These are phyloP conservation scores for Oreochromis niloticus DNA, from an alignment of 2,113 vertebrate genomes.

Conservation along the genomic window DNA sequence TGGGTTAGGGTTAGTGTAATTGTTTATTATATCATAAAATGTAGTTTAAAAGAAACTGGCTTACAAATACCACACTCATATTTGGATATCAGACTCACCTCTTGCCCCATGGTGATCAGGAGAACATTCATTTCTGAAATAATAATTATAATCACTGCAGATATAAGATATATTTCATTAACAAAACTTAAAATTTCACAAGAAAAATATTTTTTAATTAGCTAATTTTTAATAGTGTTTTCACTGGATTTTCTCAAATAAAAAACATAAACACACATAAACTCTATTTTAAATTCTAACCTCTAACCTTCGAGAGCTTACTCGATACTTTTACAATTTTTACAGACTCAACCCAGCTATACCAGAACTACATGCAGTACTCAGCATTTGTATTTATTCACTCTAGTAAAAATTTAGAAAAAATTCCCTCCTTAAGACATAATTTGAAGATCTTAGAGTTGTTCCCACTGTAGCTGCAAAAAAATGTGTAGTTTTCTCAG, in stretches of 20 bases:
- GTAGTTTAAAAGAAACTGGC: background rate
- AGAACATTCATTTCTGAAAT: background rate
- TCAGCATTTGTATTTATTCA: background rate
- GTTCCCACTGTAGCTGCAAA: too few relatives aligned
- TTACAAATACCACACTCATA: background rate
- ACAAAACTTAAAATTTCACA: background rate
- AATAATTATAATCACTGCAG: background rate
- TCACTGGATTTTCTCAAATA: background rate
- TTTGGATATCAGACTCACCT: background rate
- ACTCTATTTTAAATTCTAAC: background rate
- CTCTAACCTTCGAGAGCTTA: background rate
- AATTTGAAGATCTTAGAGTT: background rate
- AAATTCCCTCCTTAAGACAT: background rate
- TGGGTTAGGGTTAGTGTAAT: background rate
- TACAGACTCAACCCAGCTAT: background rate
- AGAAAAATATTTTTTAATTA: background rate
- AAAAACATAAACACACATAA: background rate
- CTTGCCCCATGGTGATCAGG: background rate
- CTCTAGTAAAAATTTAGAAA: background rate
- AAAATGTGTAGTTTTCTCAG: background rate
- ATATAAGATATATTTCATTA: background rate
- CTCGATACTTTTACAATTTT: background rate
- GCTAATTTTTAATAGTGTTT: background rate
- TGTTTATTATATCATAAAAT: background rate
- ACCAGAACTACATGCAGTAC: background rate